Percentiles rank a stretch among this genome's conserved stretches.
Evolutionary conservation across 1,140 invertebrate genomes (phyloP).

Genomic region (Reticulitermes speratus): DNA sequence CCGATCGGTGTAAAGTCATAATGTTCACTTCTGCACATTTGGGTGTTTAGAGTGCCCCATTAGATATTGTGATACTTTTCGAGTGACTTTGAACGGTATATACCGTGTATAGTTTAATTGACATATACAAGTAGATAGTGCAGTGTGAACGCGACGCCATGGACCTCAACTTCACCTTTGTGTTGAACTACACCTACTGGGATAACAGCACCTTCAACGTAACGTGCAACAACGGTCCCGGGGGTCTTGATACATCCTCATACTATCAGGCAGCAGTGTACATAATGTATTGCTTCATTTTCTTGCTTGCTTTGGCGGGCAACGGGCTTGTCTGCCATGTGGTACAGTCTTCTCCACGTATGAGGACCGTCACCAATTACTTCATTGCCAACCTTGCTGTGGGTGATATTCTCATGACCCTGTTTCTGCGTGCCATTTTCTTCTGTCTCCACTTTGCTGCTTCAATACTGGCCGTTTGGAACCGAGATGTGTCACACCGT

Average conservation of each 20-base stretch:
- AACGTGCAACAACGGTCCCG: background rate
- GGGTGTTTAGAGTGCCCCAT: too few relatives aligned
- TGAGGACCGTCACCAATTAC: conserved; percentile 85
- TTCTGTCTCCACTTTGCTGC: conserved; percentile 70
- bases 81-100: too few relatives aligned
- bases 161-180: background rate
- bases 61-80: too few relatives aligned
- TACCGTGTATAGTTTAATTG: too few relatives aligned
- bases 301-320: conserved; percentile 71
- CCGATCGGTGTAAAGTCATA: too few relatives aligned
- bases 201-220: background rate
- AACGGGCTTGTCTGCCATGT: conserved; percentile 83
- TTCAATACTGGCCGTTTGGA: conserved; percentile 85
- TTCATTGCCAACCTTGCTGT: conserved; percentile 84
- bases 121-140: too few relatives aligned
- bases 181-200: background rate
- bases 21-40: too few relatives aligned
- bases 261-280: conserved; percentile 67
- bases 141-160: too few relatives aligned
- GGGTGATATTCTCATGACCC: conserved; percentile 80
- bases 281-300: conserved; percentile 70
- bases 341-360: conserved; percentile 70
- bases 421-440: conserved; percentile 87
- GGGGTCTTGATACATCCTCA: conserved; percentile 37
- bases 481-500: conserved; percentile 71